phyloP scores from a whole-genome alignment of 2,113 vertebrate genomes.

The Oplegnathus fasciatus region DNA sequence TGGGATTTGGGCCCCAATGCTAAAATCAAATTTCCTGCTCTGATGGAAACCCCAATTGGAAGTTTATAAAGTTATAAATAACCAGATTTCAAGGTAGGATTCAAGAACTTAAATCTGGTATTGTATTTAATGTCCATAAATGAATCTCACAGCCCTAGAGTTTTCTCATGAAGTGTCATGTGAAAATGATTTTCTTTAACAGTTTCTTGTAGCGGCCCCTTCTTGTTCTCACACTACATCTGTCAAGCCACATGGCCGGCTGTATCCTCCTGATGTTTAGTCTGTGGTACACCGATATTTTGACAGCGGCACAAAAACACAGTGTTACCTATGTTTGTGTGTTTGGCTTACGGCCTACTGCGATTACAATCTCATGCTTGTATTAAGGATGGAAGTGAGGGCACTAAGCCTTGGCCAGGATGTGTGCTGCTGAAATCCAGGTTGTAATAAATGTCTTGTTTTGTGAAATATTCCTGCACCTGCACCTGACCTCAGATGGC shows the following conservation, averaged over 20 bases:
- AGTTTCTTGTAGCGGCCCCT: not conserved
- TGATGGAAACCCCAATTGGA: constrained; percentile 26
- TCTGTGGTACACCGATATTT: constrained; percentile 78
- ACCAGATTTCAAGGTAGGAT: constrained; percentile 20
- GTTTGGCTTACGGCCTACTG: constrained; percentile 45
- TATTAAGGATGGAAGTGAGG: constrained; percentile 56
- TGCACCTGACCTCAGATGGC: constrained; percentile 70
- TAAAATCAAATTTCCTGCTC: constrained; percentile 22
- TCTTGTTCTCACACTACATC: constrained; percentile 53
- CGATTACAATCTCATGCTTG: constrained; percentile 38
- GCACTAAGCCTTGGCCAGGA: constrained; percentile 51
- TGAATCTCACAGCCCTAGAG: constrained; percentile 11
- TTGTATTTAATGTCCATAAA: constrained; percentile 17
- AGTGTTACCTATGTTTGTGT: constrained; percentile 64
- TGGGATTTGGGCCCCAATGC: constrained; percentile 4
- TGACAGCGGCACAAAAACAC: constrained; percentile 75
- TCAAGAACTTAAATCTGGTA: constrained; percentile 25
- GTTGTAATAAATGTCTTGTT: constrained; percentile 61
- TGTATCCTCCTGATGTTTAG: constrained; percentile 74
- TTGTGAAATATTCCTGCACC: constrained; percentile 61
- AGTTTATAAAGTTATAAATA: constrained; percentile 39
- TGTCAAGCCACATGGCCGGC: constrained; percentile 42
- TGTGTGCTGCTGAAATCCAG: constrained; percentile 54
- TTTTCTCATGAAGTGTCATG: not conserved
- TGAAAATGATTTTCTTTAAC: constrained; percentile 42